phyloP scores from a whole-genome alignment of 2,797 vertebrate genomes.

The Sebastes dallii region DNA sequence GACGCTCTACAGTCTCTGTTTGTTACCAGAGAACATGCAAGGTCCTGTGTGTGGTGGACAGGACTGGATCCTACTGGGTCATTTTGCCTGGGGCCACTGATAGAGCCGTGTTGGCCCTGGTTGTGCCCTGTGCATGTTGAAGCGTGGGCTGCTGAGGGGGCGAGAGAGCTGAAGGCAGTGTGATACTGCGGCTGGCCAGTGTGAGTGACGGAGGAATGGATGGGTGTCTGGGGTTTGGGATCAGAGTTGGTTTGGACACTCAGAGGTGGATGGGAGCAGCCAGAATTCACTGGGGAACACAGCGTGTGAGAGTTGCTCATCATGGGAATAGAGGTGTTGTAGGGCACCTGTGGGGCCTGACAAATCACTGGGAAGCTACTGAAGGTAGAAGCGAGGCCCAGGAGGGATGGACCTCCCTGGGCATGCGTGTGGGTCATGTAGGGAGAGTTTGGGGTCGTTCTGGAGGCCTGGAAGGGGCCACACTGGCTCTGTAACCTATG shows the following conservation, averaged over 20 bases:
- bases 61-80: slow-evolving; percentile 68
- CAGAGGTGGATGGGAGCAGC: slow-evolving; percentile 61
- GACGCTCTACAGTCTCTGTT: slow-evolving; percentile 34
- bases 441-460: slow-evolving; percentile 70
- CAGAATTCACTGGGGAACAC: slow-evolving; percentile 67
- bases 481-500: slow-evolving; percentile 64
- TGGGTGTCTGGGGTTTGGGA: slow-evolving; percentile 58
- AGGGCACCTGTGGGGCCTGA: slow-evolving; percentile 46
- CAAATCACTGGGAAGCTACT: slow-evolving; percentile 48
- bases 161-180: slow-evolving; percentile 65
- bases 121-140: slow-evolving; percentile 37
- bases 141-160: slow-evolving; percentile 45
- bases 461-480: slow-evolving; percentile 58
- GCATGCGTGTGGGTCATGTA: slow-evolving; percentile 53
- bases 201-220: slow-evolving; percentile 65
- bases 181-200: slow-evolving; percentile 66
- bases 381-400: slow-evolving; percentile 60
- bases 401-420: slow-evolving; percentile 47
- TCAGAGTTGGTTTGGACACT: slow-evolving; percentile 63
- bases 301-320: slow-evolving; percentile 49
- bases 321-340: slow-evolving; percentile 34
- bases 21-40: slow-evolving; percentile 13
- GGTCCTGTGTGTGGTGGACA: slow-evolving; percentile 46
- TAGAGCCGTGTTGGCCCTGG: slow-evolving; percentile 32
- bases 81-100: slow-evolving; percentile 62